Base-by-base conservation (phyloP, 2,888 invertebrate genomes). In the Seladonia tumulorum region DNA sequence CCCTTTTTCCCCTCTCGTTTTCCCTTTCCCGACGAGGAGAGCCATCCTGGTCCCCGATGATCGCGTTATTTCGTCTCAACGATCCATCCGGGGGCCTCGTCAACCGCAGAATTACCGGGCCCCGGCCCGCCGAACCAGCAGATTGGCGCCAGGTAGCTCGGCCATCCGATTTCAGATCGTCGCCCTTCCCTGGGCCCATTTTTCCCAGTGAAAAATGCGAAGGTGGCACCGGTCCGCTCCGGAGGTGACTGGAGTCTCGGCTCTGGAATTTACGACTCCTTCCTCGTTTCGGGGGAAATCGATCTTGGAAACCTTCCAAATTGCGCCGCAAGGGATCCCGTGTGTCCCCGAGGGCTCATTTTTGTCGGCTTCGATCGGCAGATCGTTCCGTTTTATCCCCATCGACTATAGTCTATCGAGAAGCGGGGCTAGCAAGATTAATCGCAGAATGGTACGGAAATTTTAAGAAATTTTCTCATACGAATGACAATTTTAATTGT, bases 51-150 rank as follows among this genome's bases (percentile, higher is more conserved):
- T 75, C 76, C 70, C 72, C 60, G 8, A 80, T 81, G 87, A 88
- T 88, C 85, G 83, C 88, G 83, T 92, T 92, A 90, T 90, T 90
- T 92, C 88, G 90, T 91, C 90, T 90, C 88, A 76, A 81, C 90
- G 82, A 89, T 91, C 89, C 90, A 87, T 92, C 90, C 88, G 86
- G 85, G 85, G 85, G 82, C 87, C 88, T 88, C 90, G 87, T 91
- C 90, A 81, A 87, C 87, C 91, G 81, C 73, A 82, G 72, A 70
- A 76, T 79, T 68, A 25, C 29, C 81, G 75, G 39, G 29, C 18
- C 47, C 4, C 25, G 39, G 66, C 42, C 79, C 66, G 45, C 63
- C 73, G 35, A 68, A n/a, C 49, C 68, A 60, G 60, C 63, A 16
- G 45, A 74, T 29, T 68, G 82, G 82, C 76, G 79, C 83, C 82